Evolutionary conservation across 2,888 invertebrate genomes (phyloP).

Genomic region (Trissonchulus latispiculum): DNA sequence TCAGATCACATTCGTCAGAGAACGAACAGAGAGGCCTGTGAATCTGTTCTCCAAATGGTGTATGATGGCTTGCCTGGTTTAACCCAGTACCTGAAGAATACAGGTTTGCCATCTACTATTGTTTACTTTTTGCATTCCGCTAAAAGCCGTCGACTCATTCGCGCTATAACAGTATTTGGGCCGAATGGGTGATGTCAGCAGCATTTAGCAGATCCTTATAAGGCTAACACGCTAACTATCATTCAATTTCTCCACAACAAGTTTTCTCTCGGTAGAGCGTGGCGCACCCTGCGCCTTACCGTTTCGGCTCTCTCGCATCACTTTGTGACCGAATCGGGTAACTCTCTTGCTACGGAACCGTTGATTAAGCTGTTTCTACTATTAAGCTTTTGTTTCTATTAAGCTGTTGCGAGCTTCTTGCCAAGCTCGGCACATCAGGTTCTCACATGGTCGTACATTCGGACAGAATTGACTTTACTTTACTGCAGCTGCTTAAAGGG

Average conservation of each 20-base stretch:
- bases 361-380: no score
- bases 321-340: background rate
- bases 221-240: background rate
- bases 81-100: background rate
- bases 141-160: background rate
- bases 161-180: background rate
- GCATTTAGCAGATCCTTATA: background rate
- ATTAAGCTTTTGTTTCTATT: background rate
- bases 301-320: background rate
- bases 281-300: background rate
- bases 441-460: background rate
- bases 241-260: background rate
- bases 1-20: no score
- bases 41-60: no score
- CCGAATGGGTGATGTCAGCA: background rate
- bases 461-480: background rate
- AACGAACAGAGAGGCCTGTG: no score
- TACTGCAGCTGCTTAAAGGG: background rate
- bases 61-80: background rate
- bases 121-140: no score
- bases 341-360: no score
- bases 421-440: background rate
- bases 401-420: background rate
- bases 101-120: background rate
- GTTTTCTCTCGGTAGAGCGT: background rate